Evolutionary conservation across 2,888 invertebrate genomes (phyloP), one percentile per base, ranked within the genome.

Genomic region (Campoplex nolae): DNA sequence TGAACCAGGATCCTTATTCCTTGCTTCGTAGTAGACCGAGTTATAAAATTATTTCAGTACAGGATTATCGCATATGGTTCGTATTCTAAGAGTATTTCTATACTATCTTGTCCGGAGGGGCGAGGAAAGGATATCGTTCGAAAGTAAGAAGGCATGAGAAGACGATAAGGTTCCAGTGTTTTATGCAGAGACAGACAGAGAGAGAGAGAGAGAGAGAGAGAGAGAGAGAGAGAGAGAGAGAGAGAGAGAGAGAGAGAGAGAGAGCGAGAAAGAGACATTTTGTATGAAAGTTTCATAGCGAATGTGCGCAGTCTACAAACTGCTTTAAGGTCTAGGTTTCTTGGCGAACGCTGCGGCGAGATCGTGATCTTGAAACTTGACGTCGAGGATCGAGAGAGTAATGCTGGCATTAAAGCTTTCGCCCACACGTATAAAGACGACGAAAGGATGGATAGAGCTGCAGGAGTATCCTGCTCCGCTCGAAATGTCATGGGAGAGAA

Each of bases 251-350:
- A 23, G 23, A 23, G 23, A 23, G 23, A 23, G 23, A 23, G 23
- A 23, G 23, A 23, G 23, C 0, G 23, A 23, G 23, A 23, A 6
- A 35, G 28, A 18, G 32, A n/a, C 45, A 74, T 78, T 78, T 85
- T 68, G 74, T 78, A 68, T 28, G 74, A 70, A 38, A 90, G 87
- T 42, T 35, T 89, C 86, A 80, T 28, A 42, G 38, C 35, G 23
- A 81, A 62, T 70, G 16, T 62, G 13, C 38, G 58, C 48, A 28
- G 62, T 88, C 83, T 88, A 45, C 42, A 88, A 88, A 88, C 51
- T 82, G 78, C 82, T 91, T 83, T 88, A 82, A 90, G 91, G 89
- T 91, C 91, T 90, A 91, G 90, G 88, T 91, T 90, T 86, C 90
- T 89, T 90, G 90, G 91, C 90, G 91, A 91, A 90, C 88, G 90